A percentile compares a stretch with the other conserved stretches of the same genome.
These are phyloP conservation scores for Calidris pygmaea DNA, from an alignment of 2,113 vertebrate genomes.

Conservation along the genomic window DNA sequence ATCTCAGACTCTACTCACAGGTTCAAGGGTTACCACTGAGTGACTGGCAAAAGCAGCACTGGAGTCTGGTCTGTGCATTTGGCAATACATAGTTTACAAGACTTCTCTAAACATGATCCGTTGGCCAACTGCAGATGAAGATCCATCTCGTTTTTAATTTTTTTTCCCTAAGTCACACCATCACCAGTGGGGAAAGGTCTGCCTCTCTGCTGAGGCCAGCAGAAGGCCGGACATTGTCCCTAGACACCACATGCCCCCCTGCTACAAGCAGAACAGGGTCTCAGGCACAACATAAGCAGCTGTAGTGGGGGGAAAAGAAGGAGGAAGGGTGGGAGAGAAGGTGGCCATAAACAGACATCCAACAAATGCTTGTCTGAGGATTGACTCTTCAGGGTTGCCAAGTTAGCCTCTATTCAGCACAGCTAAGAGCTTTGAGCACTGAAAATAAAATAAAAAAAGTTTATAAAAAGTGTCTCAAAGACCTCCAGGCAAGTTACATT, in stretches of 20 bases:
- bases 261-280: background rate
- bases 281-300: slow-evolving; percentile 23
- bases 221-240: background rate
- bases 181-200: background rate
- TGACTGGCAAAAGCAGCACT: background rate
- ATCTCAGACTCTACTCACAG: background rate
- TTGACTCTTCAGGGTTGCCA: slow-evolving; percentile 23
- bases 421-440: background rate
- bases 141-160: background rate
- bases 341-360: background rate
- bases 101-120: background rate
- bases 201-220: background rate
- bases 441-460: background rate
- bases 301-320: background rate
- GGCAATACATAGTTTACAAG: background rate
- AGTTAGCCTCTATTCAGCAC: slow-evolving; percentile 1
- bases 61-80: background rate
- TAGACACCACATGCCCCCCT: background rate
- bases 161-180: background rate
- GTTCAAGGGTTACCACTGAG: background rate
- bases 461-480: slow-evolving; percentile 18
- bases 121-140: background rate
- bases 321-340: background rate
- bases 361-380: slow-evolving; percentile 20
- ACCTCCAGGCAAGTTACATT: background rate